These are phyloP conservation scores for Neogobius melanostomus DNA, from an alignment of 2,113 vertebrate genomes.

Conservation along the genomic window DNA sequence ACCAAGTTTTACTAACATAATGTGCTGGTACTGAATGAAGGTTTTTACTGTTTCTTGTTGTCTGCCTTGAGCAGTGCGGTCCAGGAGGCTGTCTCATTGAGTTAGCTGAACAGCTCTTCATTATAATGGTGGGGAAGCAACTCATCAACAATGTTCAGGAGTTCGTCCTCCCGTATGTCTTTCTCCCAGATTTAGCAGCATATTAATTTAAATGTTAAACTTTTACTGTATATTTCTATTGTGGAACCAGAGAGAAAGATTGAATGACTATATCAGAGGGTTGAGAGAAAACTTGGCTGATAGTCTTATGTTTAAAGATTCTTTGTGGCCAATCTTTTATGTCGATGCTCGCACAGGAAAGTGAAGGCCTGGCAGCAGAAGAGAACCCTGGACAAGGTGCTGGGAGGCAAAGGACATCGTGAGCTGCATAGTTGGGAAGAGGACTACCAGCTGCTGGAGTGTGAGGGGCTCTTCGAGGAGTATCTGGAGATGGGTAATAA, in stretches of 20 bases:
- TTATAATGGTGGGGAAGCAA: slow-evolving; percentile 84
- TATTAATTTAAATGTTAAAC: not conserved
- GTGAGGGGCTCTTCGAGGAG: slow-evolving; percentile 80
- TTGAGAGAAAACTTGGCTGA: too few relatives aligned
- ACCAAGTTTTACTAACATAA: not conserved
- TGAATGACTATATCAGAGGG: too few relatives aligned
- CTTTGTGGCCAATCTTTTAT: not conserved
- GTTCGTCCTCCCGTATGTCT: slow-evolving; percentile 78
- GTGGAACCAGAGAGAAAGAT: too few relatives aligned
- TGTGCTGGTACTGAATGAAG: not conserved
- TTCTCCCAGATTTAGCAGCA: not conserved
- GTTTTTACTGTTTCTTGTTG: slow-evolving; percentile 9
- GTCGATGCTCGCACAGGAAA: slow-evolving; percentile 64
- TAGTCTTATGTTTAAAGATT: too few relatives aligned
- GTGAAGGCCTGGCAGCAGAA: slow-evolving; percentile 79
- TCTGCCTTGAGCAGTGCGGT: slow-evolving; percentile 68
- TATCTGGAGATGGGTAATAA: slow-evolving; percentile 79
- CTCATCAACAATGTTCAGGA: slow-evolving; percentile 81
- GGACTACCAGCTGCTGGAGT: slow-evolving; percentile 77
- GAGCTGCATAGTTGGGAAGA: slow-evolving; percentile 75
- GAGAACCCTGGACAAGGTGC: slow-evolving; percentile 60
- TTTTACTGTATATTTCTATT: not conserved
- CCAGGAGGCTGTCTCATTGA: slow-evolving; percentile 80
- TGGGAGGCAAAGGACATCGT: slow-evolving; percentile 52
- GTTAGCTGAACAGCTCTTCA: slow-evolving; percentile 81